Percentiles rank a stretch among this genome's conserved stretches.
Conservation (phyloP, 1,140 invertebrate species). For the Hycleus phaleratus region DNA sequence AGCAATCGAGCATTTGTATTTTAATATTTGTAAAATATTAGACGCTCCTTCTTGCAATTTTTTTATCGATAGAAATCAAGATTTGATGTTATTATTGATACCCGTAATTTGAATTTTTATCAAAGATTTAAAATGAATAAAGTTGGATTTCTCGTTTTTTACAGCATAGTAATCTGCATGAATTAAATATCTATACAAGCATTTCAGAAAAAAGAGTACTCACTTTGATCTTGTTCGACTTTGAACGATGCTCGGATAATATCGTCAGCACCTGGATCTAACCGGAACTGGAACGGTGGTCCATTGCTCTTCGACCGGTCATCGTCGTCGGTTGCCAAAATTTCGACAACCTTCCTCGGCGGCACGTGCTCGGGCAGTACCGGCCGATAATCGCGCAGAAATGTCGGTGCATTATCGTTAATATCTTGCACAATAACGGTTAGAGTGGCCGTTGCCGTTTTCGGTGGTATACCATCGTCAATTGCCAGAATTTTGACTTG, state of each 20-base stretch:
- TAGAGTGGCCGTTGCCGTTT: conserved; percentile 91
- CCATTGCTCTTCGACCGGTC: conserved; percentile 91
- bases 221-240: conserved; percentile 89
- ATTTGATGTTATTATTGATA: too few relatives aligned
- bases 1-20: too few relatives aligned
- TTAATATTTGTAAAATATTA: too few relatives aligned
- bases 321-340: conserved; percentile 91
- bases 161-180: too few relatives aligned
- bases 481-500: conserved; percentile 93
- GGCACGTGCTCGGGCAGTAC: conserved; percentile 85
- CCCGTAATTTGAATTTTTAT: too few relatives aligned
- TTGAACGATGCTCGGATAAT: conserved; percentile 87
- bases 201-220: conserved; percentile 36
- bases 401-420: conserved; percentile 90
- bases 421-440: conserved; percentile 94
- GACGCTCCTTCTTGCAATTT: too few relatives aligned
- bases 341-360: conserved; percentile 84
- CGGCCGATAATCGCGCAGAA: conserved; percentile 86
- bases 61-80: too few relatives aligned
- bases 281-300: conserved; percentile 86
- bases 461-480: conserved; percentile 87
- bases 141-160: too few relatives aligned
- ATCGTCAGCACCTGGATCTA: conserved; percentile 87
- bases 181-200: not conserved
- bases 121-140: too few relatives aligned